Evolutionary conservation across 1,140 invertebrate genomes (phyloP).

Genomic region (Zaprionus davidi): DNA sequence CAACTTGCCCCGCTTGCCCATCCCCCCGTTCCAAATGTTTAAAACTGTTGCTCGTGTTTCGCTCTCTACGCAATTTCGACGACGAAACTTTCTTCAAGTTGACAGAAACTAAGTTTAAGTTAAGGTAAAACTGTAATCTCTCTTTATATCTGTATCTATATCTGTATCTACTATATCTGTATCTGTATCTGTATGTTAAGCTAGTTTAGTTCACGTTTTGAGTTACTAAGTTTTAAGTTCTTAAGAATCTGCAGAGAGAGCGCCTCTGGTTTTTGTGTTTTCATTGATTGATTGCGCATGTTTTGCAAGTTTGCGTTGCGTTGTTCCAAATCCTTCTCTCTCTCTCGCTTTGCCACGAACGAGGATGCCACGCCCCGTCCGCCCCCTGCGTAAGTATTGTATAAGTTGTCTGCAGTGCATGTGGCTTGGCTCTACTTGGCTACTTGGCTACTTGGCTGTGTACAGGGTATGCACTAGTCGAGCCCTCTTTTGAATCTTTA

Average conservation of each 20-base stretch:
- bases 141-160: too few species aligned
- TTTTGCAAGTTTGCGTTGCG: constrained; percentile 3
- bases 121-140: neutral
- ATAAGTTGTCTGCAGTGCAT: neutral
- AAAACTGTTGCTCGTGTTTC: neutral
- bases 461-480: neutral
- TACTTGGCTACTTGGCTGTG: neutral
- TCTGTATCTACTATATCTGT: too few species aligned
- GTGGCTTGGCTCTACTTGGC: constrained; percentile 1
- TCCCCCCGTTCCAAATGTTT: neutral
- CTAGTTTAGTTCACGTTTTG: neutral
- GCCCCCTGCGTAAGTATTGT: neutral
- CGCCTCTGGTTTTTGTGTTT: neutral
- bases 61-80: constrained; percentile 1
- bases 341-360: neutral
- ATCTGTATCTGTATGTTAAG: neutral
- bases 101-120: constrained; percentile 1
- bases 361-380: neutral
- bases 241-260: neutral
- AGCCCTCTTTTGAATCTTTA: neutral
- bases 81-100: neutral
- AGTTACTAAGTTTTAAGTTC: neutral
- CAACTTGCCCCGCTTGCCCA: neutral
- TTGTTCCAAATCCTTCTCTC: neutral
- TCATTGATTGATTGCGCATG: constrained; percentile 7